Evolutionary conservation across 1,140 invertebrate species (phyloP).

Genomic region (Aricia agestis): DNA sequence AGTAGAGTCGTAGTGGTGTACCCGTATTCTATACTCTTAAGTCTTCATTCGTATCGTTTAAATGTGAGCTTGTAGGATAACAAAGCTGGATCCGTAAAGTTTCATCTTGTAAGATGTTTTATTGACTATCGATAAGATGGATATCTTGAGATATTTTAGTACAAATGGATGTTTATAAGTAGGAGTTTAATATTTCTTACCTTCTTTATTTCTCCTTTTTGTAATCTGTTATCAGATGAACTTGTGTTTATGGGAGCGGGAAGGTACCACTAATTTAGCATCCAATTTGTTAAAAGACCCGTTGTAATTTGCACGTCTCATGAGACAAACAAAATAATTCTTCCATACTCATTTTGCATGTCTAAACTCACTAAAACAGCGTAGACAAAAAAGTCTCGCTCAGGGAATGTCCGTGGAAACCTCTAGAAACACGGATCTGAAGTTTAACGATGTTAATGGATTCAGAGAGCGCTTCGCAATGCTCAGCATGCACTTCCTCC

Average conservation of each 20-base stretch:
- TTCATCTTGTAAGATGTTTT: constrained; percentile 34
- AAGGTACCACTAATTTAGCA: too few species aligned
- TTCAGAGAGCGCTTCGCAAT: constrained; percentile 3
- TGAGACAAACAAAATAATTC: background rate
- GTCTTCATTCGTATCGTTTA: constrained; percentile 35
- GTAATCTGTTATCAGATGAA: background rate
- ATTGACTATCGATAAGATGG: background rate
- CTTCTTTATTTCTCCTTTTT: constrained; percentile 22
- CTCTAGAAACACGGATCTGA: background rate
- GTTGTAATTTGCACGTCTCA: too few species aligned
- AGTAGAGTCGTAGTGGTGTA: constrained; percentile 25
- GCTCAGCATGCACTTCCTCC: background rate
- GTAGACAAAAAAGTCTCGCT: background rate
- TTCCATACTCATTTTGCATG: background rate
- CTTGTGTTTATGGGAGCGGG: too few species aligned
- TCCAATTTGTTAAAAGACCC: too few species aligned
- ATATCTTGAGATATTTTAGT: constrained; percentile 8
- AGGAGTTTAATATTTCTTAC: too few species aligned
- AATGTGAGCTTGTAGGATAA: constrained; percentile 63
- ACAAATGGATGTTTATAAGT: constrained; percentile 5
- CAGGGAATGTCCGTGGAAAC: background rate
- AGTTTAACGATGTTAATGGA: constrained; percentile 16
- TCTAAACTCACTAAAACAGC: background rate
- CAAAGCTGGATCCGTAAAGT: constrained; percentile 11
- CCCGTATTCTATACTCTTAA: constrained; percentile 7